phyloP scores from a whole-genome alignment of 2,888 invertebrate species.

The Tiliacea citrago region DNA sequence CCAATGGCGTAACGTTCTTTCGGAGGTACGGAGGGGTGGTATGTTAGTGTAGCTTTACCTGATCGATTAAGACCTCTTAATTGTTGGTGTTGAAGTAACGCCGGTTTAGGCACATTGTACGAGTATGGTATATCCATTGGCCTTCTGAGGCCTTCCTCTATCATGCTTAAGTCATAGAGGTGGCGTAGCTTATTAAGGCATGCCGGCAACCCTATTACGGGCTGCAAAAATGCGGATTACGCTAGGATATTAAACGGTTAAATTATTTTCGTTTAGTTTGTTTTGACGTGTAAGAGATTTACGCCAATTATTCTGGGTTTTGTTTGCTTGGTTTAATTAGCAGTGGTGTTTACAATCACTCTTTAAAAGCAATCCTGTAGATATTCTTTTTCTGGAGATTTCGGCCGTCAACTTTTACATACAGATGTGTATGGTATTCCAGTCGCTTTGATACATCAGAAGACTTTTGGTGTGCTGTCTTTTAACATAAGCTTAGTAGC shows the following conservation, averaged over 20 bases:
- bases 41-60: no score
- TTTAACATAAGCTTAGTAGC: neutral
- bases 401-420: neutral
- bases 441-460: neutral
- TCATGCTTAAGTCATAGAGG: slow-evolving; percentile 20
- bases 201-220: slow-evolving; percentile 33
- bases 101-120: neutral
- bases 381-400: neutral
- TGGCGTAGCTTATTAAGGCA: slow-evolving; percentile 53
- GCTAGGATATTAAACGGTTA: slow-evolving; percentile 47
- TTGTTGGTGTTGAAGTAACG: no score
- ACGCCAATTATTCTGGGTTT: neutral
- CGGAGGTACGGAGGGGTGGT: no score
- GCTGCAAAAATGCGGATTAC: slow-evolving; percentile 51
- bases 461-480: neutral
- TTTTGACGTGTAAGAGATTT: slow-evolving; percentile 13
- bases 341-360: neutral
- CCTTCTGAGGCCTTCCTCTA: slow-evolving; percentile 18
- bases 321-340: neutral
- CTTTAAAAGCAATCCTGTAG: neutral
- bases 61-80: no score
- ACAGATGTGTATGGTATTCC: neutral
- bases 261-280: slow-evolving; percentile 45
- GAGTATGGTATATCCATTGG: no score
- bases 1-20: no score